Evolutionary conservation across 1,140 invertebrate species (phyloP).

Genomic region (Drosophila mojavensis): DNA sequence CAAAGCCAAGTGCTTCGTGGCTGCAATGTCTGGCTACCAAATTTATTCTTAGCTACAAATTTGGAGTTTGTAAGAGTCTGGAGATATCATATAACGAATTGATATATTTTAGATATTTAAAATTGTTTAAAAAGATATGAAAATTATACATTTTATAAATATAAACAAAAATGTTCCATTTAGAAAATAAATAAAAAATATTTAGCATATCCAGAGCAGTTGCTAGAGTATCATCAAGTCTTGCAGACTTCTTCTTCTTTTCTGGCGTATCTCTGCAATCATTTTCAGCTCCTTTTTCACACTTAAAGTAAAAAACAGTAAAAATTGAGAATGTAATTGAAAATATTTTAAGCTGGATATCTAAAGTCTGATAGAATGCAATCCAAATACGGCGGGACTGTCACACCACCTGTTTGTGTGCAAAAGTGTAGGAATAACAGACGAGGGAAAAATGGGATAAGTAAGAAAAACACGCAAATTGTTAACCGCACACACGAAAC

Average conservation of each 20-base stretch:
- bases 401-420: conserved; percentile 2
- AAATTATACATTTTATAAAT: no score
- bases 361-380: no score
- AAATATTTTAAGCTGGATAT: conserved; percentile 29
- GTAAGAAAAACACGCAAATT: conserved; percentile 47
- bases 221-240: background rate
- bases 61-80: no score
- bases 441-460: conserved; percentile 7
- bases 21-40: conserved; percentile 17
- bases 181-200: background rate
- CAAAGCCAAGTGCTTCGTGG: background rate
- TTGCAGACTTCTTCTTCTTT: background rate
- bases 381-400: no score
- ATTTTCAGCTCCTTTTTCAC: no score
- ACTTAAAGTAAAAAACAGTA: background rate
- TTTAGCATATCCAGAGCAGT: background rate
- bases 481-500: conserved; percentile 47
- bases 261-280: no score
- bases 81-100: no score
- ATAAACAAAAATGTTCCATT: no score
- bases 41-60: background rate
- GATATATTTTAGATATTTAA: no score
- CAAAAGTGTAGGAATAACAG: conserved; percentile 8
- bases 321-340: conserved; percentile 37
- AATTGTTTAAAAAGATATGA: no score